Evolutionary conservation across 1,140 invertebrate species (phyloP), one percentile per base, ranked within the genome.

Genomic region (Oryctes rhinoceros): DNA sequence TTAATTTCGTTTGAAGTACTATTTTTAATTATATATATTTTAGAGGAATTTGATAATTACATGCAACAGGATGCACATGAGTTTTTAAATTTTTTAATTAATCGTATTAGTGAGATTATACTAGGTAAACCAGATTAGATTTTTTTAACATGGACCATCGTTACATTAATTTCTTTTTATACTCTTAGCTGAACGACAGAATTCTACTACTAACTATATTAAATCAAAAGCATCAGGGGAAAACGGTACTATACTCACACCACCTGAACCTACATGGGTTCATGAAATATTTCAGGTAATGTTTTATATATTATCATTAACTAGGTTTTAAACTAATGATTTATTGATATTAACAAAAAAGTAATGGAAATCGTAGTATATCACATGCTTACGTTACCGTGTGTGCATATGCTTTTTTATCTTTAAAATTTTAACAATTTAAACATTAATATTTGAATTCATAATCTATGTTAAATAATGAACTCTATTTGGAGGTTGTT

Each of bases 41-140:
- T 91, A 97, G 98, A 99, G 89, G 94, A 98, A 86, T 99, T 99
- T 92, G 98, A 99, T 89, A 99, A 99, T 89, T 99, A 99, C 87
- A 97, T 99, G 95, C 98, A 99, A 89, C 98, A 99, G 91, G 98
- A 99, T 94, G 98, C 98, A 71, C 98, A 99, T 88, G 98, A 99
- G 89, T 99, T 99, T 91, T 91, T 99, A 74, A 99, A 99, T 89
- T 99, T 99, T 89, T 91, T 99, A 74, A 96, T 99, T 76, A 99
- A 99, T 90, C 95, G 96, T 87, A 97, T 97, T 86, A 97, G 96
- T 90, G 96, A 97, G 91, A 96, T 96, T 82, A 95, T 99, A 84
- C 88, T 97, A 88, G 94, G 95, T 94, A 90, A 93, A 90, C 89
- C 79, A 3, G 81, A 77, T 79, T 77, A 39, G n/a, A 9, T 78